Evolutionary conservation across 35 echinoderm and acorn worm species (phyloP).

Genomic region (Chiridota heheva): DNA sequence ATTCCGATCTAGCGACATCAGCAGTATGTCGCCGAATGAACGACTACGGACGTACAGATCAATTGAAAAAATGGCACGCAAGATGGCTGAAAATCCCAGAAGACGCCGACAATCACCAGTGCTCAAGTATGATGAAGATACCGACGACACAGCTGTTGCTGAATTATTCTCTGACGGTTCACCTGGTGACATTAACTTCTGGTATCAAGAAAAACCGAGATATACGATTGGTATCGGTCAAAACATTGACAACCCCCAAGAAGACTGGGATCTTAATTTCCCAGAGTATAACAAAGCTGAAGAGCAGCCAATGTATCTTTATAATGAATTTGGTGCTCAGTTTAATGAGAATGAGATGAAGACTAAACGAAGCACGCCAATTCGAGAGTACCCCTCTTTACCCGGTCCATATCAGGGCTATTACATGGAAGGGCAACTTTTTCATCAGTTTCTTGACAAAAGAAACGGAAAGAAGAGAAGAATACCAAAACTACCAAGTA

Average conservation of each 20-base stretch:
- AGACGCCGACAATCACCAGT: too few relatives aligned
- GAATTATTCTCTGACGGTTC: background rate
- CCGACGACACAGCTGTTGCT: too few relatives aligned
- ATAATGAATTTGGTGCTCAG: background rate
- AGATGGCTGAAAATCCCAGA: too few relatives aligned
- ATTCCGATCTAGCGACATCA: too few relatives aligned
- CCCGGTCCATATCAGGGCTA: constrained; percentile 45
- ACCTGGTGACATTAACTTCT: constrained; percentile 30
- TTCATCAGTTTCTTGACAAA: constrained; percentile 12
- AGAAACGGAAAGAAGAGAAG: background rate
- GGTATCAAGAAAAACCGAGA: constrained; percentile 35
- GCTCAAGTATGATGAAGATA: too few relatives aligned
- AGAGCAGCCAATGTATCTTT: background rate
- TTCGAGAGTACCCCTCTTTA: constrained; percentile 31
- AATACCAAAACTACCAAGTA: background rate
- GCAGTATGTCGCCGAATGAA: too few relatives aligned
- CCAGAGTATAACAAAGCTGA: background rate
- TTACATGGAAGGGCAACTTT: constrained; percentile 38
- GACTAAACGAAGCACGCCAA: background rate
- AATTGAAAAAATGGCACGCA: too few relatives aligned
- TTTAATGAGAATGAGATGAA: background rate
- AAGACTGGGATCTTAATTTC: background rate
- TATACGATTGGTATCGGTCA: constrained; percentile 42
- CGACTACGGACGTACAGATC: too few relatives aligned
- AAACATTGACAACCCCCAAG: constrained; percentile 26